These are phyloP conservation scores for Cyanoliseus patagonus DNA, from an alignment of 2,113 vertebrate genomes.

Conservation along the genomic window DNA sequence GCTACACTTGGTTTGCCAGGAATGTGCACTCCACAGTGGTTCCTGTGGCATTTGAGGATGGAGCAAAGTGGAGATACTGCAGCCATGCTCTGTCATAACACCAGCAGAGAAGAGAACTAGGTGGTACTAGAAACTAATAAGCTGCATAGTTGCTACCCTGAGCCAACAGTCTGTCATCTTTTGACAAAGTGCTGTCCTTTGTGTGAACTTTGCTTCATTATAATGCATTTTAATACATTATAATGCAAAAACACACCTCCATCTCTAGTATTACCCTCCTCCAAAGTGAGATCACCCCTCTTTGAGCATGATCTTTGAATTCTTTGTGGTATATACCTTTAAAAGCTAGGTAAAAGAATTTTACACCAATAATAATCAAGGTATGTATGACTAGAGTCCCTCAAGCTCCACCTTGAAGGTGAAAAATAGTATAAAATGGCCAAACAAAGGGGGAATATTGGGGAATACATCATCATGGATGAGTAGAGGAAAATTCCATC, in stretches of 20 bases:
- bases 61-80: neutral
- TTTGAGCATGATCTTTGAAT: neutral
- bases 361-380: neutral
- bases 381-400: neutral
- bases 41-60: neutral
- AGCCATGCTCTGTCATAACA: neutral
- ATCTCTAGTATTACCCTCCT: neutral
- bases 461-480: neutral
- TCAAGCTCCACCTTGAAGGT: neutral
- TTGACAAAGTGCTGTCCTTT: neutral
- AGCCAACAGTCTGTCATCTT: neutral
- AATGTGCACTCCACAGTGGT: neutral
- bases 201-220: neutral
- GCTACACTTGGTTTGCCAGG: neutral
- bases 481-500: neutral
- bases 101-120: neutral
- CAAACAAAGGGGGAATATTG: neutral
- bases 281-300: neutral
- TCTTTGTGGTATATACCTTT: neutral
- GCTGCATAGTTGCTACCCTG: neutral
- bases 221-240: neutral
- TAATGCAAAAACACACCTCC: neutral
- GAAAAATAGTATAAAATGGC: neutral
- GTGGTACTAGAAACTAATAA: neutral
- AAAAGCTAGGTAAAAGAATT: neutral